A percentile compares a stretch with the other conserved stretches of the same genome.
phyloP scores from a whole-genome alignment of 2,888 invertebrate genomes.

The Leptinotarsa peninsularis region DNA sequence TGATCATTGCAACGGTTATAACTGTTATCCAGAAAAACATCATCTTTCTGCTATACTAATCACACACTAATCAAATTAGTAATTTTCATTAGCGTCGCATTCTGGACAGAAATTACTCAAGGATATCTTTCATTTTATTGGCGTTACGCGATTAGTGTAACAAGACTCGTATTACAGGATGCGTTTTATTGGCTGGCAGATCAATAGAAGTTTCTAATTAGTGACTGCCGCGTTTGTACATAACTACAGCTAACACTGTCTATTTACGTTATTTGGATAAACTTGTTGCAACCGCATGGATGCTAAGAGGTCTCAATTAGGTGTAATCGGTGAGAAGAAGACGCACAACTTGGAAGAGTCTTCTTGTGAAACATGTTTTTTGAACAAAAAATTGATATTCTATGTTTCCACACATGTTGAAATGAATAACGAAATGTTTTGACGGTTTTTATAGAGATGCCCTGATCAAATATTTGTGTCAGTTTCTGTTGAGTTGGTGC shows the following conservation, averaged over 20 bases:
- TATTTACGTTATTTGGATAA: conserved; percentile 17
- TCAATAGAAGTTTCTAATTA: conserved; percentile 17
- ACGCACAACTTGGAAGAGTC: too few species aligned
- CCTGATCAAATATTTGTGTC: too few species aligned
- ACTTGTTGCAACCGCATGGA: background rate
- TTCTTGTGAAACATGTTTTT: too few species aligned
- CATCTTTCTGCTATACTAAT: background rate
- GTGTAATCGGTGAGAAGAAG: background rate
- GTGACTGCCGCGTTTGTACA: background rate
- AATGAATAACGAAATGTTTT: too few species aligned
- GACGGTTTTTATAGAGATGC: too few species aligned
- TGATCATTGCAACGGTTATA: too few species aligned
- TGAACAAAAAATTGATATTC: too few species aligned
- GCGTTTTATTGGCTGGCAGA: conserved; percentile 3
- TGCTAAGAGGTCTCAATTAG: conserved; percentile 8
- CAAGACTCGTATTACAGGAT: conserved; percentile 25
- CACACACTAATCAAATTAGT: background rate
- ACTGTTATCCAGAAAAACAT: background rate
- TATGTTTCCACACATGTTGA: too few species aligned
- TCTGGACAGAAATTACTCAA: background rate
- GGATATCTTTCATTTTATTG: conserved; percentile 25
- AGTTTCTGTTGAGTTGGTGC: too few species aligned
- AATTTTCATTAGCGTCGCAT: conserved; percentile 19
- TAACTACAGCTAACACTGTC: conserved; percentile 2
- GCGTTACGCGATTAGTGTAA: conserved; percentile 26